Conservation (phyloP, 1,140 invertebrate genomes). For the Hycleus cichorii region DNA sequence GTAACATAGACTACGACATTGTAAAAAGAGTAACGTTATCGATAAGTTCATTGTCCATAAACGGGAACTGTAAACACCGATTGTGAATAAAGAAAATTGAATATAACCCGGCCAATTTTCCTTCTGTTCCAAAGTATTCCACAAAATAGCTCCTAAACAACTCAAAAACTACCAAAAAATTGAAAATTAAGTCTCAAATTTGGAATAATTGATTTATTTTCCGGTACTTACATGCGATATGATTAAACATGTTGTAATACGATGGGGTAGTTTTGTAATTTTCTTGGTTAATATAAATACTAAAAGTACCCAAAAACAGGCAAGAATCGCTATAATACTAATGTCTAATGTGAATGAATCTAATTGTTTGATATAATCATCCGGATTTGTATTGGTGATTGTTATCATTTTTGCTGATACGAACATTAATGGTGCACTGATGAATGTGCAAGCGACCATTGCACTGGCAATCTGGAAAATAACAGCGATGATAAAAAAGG, state of each 20-base stretch:
- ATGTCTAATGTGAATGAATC: slow-evolving; percentile 75
- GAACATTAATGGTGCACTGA: slow-evolving; percentile 92
- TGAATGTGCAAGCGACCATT: slow-evolving; percentile 88
- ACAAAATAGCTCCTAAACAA: slow-evolving; percentile 62
- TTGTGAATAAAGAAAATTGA: slow-evolving; percentile 64
- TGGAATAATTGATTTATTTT: background rate
- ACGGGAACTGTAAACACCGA: slow-evolving; percentile 68
- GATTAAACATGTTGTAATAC: slow-evolving; percentile 68
- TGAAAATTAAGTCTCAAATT: background rate
- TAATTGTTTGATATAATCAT: slow-evolving; percentile 67
- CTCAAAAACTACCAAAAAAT: slow-evolving; percentile 35
- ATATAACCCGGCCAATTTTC: slow-evolving; percentile 52
- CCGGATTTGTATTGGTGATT: slow-evolving; percentile 58
- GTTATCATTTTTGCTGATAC: slow-evolving; percentile 89
- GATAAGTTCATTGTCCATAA: slow-evolving; percentile 80
- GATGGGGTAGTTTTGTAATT: slow-evolving; percentile 72
- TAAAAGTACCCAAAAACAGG: slow-evolving; percentile 69
- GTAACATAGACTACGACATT: slow-evolving; percentile 73
- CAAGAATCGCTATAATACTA: slow-evolving; percentile 66
- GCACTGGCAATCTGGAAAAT: slow-evolving; percentile 70
- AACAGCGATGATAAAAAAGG: too few species aligned
- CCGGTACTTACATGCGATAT: slow-evolving; percentile 68
- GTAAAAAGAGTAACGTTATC: slow-evolving; percentile 69
- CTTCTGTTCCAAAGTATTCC: slow-evolving; percentile 47
- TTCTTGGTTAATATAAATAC: slow-evolving; percentile 71